Evolutionary conservation across 2,888 invertebrate species (phyloP), one percentile per base, ranked within the genome.

Genomic region (Chrysopilus asiliformis): DNA sequence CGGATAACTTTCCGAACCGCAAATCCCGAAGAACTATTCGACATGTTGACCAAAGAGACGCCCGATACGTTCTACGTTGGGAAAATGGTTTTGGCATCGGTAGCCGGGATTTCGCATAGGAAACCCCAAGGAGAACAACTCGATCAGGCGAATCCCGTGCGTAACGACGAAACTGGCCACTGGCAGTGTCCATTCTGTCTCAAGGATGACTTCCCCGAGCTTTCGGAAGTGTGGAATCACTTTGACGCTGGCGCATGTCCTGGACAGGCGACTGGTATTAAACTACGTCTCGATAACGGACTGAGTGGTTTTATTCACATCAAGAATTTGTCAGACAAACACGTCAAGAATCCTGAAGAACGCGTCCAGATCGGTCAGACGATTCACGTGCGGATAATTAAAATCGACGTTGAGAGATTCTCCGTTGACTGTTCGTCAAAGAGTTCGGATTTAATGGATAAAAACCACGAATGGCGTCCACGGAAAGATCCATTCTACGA

Each of bases 161-260:
- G 91, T 47, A 89, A 93, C 53, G 93, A 94, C 41, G 87, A 90
- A 51, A 89, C 89, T 6, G 90, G 90, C 1, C 67, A 93, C 26
- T 97, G 95, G 95, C 89, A 93, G 57, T 97, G 97, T 67, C 94
- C 94, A 0, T 94, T 95, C 65, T 97, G 97, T 66, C 70, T 85
- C 47, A 90, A 91, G 57, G 90, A 90, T 55, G 91, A 94, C 60
- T 94, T 97, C 52, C 86, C 90, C 0, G 95, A 95, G 57, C 66
- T 95, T 19, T 89, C 90, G 14, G 94, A 94, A 68, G 94, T 95
- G 32, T 97, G 95, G 95, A 91, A 89, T 64, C 95, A 97, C 62
- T 95, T 95, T 67, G 95, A 97, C 63, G 86, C 89, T 1, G 89
- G 86, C 18, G 77, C 82, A 2, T 98, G 98, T 64, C 94, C 90